phyloP scores from a whole-genome alignment of 2,113 vertebrate species.

The Pungitius pungitius region DNA sequence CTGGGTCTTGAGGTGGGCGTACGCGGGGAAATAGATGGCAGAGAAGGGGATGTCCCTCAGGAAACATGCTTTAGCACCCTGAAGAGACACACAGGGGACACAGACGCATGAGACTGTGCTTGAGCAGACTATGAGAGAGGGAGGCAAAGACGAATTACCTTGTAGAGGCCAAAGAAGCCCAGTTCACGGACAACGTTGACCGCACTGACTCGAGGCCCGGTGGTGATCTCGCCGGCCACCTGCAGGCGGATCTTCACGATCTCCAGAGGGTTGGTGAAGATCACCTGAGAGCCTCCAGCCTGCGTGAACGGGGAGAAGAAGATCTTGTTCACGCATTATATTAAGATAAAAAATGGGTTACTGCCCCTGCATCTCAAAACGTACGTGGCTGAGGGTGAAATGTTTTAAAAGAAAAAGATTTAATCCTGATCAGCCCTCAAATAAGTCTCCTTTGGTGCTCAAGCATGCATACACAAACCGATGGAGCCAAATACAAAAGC shows the following conservation, averaged over 20 bases:
- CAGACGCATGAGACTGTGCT: neutral
- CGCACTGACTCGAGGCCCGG: slow-evolving; percentile 93
- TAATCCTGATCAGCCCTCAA: slow-evolving; percentile 16
- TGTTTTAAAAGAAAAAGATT: slow-evolving; percentile 18
- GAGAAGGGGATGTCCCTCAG: slow-evolving; percentile 99
- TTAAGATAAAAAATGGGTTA: neutral
- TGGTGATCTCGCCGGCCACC: slow-evolving; percentile 97
- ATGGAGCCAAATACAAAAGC: neutral
- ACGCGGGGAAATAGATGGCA: slow-evolving; percentile 98
- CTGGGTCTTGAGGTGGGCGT: slow-evolving; percentile 91
- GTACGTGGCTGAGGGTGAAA: slow-evolving; percentile 23
- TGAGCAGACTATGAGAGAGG: neutral
- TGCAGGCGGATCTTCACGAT: slow-evolving; percentile 99
- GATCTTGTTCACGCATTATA: neutral
- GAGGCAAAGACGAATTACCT: slow-evolving; percentile 79
- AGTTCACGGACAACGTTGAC: slow-evolving; percentile 91
- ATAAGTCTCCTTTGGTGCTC: neutral
- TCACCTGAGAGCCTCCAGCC: slow-evolving; percentile 97
- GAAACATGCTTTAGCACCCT: slow-evolving; percentile 99
- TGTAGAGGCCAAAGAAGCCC: slow-evolving; percentile 97
- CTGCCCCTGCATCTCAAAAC: slow-evolving; percentile 30
- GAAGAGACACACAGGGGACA: slow-evolving; percentile 23
- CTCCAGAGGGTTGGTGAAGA: slow-evolving; percentile 98
- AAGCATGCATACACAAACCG: slow-evolving; percentile 3
- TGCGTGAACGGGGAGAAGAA: slow-evolving; percentile 54